Base-by-base conservation (phyloP, 2,888 invertebrate species). In the Zhuqinia jingwanae region DNA sequence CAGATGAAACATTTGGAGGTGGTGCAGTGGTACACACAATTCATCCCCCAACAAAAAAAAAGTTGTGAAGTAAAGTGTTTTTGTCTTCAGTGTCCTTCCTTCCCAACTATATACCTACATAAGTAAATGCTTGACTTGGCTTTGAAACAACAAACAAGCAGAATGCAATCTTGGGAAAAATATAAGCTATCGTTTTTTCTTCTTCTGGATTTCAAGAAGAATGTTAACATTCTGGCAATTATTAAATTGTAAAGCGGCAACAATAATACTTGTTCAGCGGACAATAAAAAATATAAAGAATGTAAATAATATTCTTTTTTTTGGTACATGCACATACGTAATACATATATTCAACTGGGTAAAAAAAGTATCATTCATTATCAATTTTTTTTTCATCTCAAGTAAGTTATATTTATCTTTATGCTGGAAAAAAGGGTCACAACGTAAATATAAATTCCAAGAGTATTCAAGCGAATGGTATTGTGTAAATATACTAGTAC, bases 1-100 rank as follows among this genome's bases (percentile, higher is more conserved):
- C 15, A 8, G 22, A 75, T 75, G 78, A 78, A 78, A 78, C 68
- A 68, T 79, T 79, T 73, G 45, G 58, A 82, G 82, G 75, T 82
- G 60, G 82, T 60, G 27, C 73, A 75, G 30, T 47, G 82, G 73
- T 30, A n/a, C 73, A 75, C 82, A 79, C 65, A 79, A 79, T n/a
- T 79, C 79, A 65, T 65, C 58, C 50, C 56, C 15, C 5, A 47
- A 36, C 3, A 17, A n/a, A 13, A 78, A 30, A 79, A 70, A 70
- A 73, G 45, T 68, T 65, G 17, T 25, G 47, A 79, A 65, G 22
- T n/a, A n/a, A n/a, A n/a, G n/a, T 79, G 58, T 60, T 53, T 80
- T 45, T 15, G 2, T 47, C 11, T 13, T 58, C 58, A 10, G 0
- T 47, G 8, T 45, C 13, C 17, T 20, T 42, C 20, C 45, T 45